These are phyloP conservation scores for Blastobasis lacticolella DNA, from an alignment of 2,888 invertebrate species.

Conservation along the genomic window DNA sequence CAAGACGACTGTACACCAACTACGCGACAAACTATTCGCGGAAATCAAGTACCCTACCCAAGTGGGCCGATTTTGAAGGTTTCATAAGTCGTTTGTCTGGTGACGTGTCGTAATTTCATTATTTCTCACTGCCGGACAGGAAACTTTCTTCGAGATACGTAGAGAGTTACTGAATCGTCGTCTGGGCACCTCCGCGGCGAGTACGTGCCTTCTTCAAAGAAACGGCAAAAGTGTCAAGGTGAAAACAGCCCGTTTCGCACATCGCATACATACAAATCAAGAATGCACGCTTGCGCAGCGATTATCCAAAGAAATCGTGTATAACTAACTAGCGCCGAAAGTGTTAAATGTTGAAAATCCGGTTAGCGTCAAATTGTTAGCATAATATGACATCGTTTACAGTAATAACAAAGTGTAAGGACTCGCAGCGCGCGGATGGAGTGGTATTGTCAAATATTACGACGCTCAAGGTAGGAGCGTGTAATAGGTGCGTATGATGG, in stretches of 20 bases:
- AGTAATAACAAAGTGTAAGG: background rate
- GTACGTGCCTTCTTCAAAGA: constrained; percentile 11
- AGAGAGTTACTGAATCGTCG: constrained; percentile 9
- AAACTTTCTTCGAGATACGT: background rate
- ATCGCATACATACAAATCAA: constrained; percentile 24
- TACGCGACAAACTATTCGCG: too few species aligned
- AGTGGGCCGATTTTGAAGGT: too few species aligned
- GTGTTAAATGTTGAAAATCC: constrained; percentile 24
- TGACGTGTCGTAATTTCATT: too few species aligned
- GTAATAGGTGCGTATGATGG: background rate
- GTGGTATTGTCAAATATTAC: too few species aligned
- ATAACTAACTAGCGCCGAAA: constrained; percentile 23
- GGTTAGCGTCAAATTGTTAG: constrained; percentile 7
- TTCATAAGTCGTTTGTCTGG: too few species aligned
- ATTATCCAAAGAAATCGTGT: constrained; percentile 41
- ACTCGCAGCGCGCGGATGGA: background rate
- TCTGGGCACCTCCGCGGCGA: background rate
- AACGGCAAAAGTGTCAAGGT: constrained; percentile 21
- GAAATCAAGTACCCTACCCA: too few species aligned
- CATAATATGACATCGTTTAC: constrained; percentile 1
- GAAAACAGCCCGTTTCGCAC: constrained; percentile 23
- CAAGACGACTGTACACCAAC: too few species aligned
- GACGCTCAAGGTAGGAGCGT: background rate
- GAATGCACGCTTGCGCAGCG: constrained; percentile 28
- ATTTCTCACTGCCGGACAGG: background rate